phyloP scores from a whole-genome alignment of 1,140 invertebrate species.

The Trinorchestia longiramus region DNA sequence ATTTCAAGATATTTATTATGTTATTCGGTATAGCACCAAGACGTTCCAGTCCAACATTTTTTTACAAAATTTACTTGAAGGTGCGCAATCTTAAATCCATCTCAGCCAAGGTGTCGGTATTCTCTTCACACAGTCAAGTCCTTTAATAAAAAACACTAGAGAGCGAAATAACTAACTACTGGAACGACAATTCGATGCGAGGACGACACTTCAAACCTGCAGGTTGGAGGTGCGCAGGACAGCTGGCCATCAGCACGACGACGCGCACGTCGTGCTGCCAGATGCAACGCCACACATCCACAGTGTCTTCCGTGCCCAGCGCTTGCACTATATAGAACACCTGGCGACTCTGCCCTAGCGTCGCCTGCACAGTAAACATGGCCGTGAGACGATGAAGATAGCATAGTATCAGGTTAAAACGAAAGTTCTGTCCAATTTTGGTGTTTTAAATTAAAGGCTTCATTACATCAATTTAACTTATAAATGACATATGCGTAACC shows the following conservation, averaged over 20 bases:
- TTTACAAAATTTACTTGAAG: background rate
- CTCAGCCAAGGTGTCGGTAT: background rate
- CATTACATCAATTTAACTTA: too few relatives aligned
- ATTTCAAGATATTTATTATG: background rate
- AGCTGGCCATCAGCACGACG: conserved; percentile 79
- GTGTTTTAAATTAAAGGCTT: too few relatives aligned
- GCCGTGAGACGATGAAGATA: background rate
- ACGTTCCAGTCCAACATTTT: background rate
- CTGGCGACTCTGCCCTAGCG: background rate
- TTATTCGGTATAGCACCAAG: background rate
- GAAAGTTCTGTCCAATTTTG: too few relatives aligned
- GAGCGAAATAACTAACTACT: background rate
- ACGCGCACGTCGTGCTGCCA: conserved; percentile 87
- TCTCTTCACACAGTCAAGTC: background rate
- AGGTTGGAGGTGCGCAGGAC: background rate
- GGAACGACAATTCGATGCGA: background rate
- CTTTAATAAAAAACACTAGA: background rate
- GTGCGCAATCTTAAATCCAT: background rate
- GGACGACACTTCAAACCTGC: background rate
- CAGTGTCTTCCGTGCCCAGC: conserved; percentile 22
- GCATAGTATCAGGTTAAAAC: too few relatives aligned
- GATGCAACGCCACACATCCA: conserved; percentile 85
- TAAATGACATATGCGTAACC: too few relatives aligned
- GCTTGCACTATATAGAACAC: conserved; percentile 31
- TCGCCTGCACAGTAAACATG: background rate